These are phyloP conservation scores for Amblyjoppa fuscipennis DNA, from an alignment of 2,888 invertebrate species.

Conservation along the genomic window DNA sequence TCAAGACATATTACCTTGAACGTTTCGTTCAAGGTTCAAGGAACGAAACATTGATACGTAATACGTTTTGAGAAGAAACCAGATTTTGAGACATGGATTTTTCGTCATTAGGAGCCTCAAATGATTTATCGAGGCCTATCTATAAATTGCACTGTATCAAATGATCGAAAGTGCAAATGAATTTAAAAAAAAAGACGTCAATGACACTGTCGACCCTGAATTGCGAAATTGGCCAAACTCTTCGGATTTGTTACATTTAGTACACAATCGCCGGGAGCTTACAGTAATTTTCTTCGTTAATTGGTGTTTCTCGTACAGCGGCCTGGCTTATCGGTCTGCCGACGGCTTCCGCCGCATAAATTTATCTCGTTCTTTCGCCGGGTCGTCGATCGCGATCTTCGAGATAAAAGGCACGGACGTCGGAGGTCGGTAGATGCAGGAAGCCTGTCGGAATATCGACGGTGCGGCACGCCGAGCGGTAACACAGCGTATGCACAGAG, in stretches of 20 bases:
- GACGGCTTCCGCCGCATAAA: neutral
- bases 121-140: neutral
- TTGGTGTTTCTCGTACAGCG: neutral
- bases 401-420: conserved; percentile 71
- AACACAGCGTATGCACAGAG: neutral
- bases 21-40: no score
- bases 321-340: neutral
- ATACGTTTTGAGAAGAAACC: neutral
- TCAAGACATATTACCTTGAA: neutral
- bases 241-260: neutral
- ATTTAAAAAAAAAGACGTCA: neutral
- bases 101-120: neutral
- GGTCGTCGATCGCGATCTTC: conserved; percentile 75
- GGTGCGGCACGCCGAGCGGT: conserved; percentile 53
- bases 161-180: neutral
- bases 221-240: conserved; percentile 49
- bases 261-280: neutral
- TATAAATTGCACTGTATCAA: neutral
- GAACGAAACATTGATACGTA: neutral
- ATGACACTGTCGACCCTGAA: neutral
- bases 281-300: neutral
- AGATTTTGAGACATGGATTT: neutral
- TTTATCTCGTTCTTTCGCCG: conserved; percentile 20
- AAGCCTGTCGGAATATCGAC: conserved; percentile 65
- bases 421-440: conserved; percentile 64